Evolutionary conservation across 2,797 vertebrate genomes (phyloP), one percentile per base, ranked within the genome.

Genomic region (Argyrosomus regius): DNA sequence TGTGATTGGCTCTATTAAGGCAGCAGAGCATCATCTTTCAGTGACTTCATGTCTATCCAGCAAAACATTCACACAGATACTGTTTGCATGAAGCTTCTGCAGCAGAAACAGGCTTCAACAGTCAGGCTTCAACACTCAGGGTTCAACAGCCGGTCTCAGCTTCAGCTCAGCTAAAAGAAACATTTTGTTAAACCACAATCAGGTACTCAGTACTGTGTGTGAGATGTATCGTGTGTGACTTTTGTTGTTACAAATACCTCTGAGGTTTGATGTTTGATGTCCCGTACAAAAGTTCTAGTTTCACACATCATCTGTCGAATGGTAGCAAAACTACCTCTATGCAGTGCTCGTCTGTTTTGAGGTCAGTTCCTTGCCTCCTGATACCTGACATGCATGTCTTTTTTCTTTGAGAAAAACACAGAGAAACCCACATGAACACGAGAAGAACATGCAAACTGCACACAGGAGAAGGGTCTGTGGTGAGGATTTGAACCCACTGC

Each of bases 1-100:
- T 63, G n/a, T 70, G 81, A 87, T 87, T 86, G 74, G 72, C 61
- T 88, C 62, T 69, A 80, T 65, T 67, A 41, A 52, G 46, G 72
- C 56, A 66, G 52, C 13, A n/a, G 52, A 66, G 62, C 56, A 61
- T 74, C 48, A 43, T 28, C 64, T 74, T 57, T 66, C 31, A 67
- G 43, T 81, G 68, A 71, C 79, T 83, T 75, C 28, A 80, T 28
- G 60, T 81, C 31, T 54, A 28, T 72, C 28, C 70, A 69, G 72
- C 28, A 26, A 63, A 80, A 76, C 28, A 76, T 26, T 35, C 62
- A 39, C 35, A 39, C 35, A 72, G 48, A 79, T 17, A 28, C 0
- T 13, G 54, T 78, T 75, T 66, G 64, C 43, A 57, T 63, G 65
- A 82, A 72, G 49, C 46, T 46, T 81, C 57, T 76, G 66, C 59